A percentile compares a stretch with the other conserved stretches of the same genome.
These are phyloP conservation scores for Phymatocera aterrima DNA, from an alignment of 2,888 invertebrate species.

Conservation along the genomic window DNA sequence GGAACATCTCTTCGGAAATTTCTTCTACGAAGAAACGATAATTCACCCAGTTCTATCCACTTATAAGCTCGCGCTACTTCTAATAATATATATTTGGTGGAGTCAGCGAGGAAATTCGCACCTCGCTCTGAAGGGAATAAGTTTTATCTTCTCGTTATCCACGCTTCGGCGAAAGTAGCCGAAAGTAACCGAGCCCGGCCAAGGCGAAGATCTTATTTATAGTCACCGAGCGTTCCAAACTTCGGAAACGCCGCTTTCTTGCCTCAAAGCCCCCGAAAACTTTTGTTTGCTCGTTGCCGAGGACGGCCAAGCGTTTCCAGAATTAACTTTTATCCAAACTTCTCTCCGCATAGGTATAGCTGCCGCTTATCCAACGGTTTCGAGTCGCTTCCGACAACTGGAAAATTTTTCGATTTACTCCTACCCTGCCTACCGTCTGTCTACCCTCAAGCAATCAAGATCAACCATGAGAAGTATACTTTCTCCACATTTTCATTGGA, in stretches of 20 bases:
- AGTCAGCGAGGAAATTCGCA: constrained; percentile 45
- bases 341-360: constrained; percentile 41
- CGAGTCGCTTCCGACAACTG: constrained; percentile 37
- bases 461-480: background rate
- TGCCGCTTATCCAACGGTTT: constrained; percentile 49
- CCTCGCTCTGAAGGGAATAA: constrained; percentile 49
- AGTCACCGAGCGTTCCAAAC: constrained; percentile 51
- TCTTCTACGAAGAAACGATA: constrained; percentile 33
- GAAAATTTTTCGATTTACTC: constrained; percentile 38
- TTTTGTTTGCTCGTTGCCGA: constrained; percentile 54
- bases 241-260: constrained; percentile 52
- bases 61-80: constrained; percentile 32
- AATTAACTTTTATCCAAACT: constrained; percentile 62
- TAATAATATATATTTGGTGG: constrained; percentile 44
- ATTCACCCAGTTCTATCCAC: constrained; percentile 38
- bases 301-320: constrained; percentile 53
- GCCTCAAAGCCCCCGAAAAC: constrained; percentile 48
- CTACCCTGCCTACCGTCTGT: constrained; percentile 5
- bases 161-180: constrained; percentile 55
- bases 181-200: constrained; percentile 48
- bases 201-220: constrained; percentile 55
- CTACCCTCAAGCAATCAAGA: constrained; percentile 19
- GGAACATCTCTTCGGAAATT: constrained; percentile 22
- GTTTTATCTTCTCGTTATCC: constrained; percentile 58
- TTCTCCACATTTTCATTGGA: background rate